A percentile compares a stretch with the other conserved stretches of the same genome.
phyloP scores from a whole-genome alignment of 2,113 vertebrate genomes.

The Dasyornis broadbenti region DNA sequence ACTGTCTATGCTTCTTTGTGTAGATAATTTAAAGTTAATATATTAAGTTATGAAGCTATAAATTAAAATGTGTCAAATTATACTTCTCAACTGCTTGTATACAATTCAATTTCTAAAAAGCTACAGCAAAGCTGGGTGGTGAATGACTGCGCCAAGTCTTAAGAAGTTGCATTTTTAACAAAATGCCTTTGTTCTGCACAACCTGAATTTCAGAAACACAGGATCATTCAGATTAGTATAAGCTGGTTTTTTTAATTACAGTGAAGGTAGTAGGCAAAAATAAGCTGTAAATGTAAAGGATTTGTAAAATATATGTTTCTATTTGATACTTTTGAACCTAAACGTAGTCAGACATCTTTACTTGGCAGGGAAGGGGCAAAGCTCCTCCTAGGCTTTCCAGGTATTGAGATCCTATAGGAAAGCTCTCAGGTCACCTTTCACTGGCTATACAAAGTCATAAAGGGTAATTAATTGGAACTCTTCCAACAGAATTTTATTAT shows the following conservation, averaged over 20 bases:
- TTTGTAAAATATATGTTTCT: background rate
- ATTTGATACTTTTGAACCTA: background rate
- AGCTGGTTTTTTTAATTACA: background rate
- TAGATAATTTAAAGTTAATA: background rate
- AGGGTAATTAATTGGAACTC: background rate
- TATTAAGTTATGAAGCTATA: background rate
- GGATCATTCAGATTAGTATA: background rate
- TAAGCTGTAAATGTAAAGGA: background rate
- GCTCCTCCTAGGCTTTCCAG: background rate
- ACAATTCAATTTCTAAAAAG: background rate
- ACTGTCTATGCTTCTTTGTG: background rate
- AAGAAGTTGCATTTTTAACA: background rate
- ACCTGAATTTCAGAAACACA: background rate
- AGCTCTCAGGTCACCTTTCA: background rate
- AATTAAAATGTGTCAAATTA: background rate
- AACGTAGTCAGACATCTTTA: background rate
- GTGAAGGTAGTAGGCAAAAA: background rate
- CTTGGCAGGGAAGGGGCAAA: background rate
- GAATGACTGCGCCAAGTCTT: background rate
- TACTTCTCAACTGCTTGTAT: background rate
- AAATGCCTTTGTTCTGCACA: background rate
- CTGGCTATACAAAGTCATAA: background rate
- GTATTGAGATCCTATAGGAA: background rate
- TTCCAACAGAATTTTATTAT: background rate
- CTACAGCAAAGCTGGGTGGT: background rate